Evolutionary conservation across 1,140 invertebrate genomes (phyloP).

Genomic region (Kradibia gibbosae): DNA sequence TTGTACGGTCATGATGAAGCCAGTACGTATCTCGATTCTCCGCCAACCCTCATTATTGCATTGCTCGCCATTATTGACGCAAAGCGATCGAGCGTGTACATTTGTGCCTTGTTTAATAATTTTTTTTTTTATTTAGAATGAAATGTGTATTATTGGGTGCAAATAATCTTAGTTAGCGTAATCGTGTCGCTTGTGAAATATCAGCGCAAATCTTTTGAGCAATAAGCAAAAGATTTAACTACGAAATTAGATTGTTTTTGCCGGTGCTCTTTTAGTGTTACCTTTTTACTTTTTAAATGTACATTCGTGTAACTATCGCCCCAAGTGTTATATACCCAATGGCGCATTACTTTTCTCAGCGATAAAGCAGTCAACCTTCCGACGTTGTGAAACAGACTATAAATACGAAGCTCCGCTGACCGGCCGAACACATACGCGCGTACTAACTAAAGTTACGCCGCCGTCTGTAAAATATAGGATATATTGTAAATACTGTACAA

Average conservation of each 20-base stretch:
- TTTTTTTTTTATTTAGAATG: no score
- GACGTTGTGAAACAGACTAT: slow-evolving; percentile 61
- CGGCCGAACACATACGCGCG: slow-evolving; percentile 47
- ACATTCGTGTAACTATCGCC: not conserved
- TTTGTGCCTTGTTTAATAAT: no score
- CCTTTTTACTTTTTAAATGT: slow-evolving; percentile 14
- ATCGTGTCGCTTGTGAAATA: no score
- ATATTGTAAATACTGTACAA: not conserved
- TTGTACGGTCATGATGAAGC: no score
- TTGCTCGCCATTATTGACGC: no score
- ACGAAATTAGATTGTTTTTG: slow-evolving; percentile 17
- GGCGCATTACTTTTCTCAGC: slow-evolving; percentile 48
- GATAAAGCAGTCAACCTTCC: slow-evolving; percentile 67
- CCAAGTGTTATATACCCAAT: not conserved
- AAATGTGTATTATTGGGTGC: no score
- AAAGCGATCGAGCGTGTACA: no score
- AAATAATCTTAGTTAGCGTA: no score
- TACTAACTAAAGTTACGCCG: not conserved
- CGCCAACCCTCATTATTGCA: no score
- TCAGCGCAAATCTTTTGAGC: no score
- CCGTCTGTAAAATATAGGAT: slow-evolving; percentile 15
- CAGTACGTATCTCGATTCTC: no score
- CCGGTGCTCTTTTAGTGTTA: not conserved
- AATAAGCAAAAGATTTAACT: slow-evolving; percentile 16
- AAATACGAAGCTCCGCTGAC: slow-evolving; percentile 58